Evolutionary conservation across 2,888 invertebrate genomes (phyloP), one percentile per base, ranked within the genome.

Genomic region (Cosmia pyralina): DNA sequence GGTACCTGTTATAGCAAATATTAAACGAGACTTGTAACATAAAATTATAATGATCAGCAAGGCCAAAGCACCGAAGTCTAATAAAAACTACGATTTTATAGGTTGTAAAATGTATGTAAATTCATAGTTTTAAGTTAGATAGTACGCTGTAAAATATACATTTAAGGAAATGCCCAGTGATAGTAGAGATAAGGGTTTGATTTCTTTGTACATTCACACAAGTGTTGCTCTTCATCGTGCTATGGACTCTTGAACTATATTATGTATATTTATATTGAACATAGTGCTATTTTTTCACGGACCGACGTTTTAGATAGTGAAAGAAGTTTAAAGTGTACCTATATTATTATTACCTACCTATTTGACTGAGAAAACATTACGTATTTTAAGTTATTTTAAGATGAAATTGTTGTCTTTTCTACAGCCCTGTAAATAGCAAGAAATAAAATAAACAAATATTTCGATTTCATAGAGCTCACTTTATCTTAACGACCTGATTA

Each of bases 341-440:
- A 82, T 83, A 91, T 85, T 38, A 38, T 6, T 83, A 91, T 85
- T 38, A 38, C 38, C 85, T 88, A 90, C 88, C 88, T 88, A 89
- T 82, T 90, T 90, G 95, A 95, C 95, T 96, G 95, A 95, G 88
- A 92, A 90, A 93, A 91, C 92, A 91, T 90, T 89, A 92, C 90
- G 90, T 94, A 94, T 91, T 93, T 92, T 95, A 94, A 93, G 94
- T 94, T 95, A 94, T 91, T 92, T 91, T 94, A 93, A 93, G 92
- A 92, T 84, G 87, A 91, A 92, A 92, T 91, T 93, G 93, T 94
- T 94, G 95, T 94, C 92, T 94, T 95, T 95, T 95, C 93, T 95
- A 95, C 94, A 93, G 93, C 93, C 94, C 90, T 96, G 95, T 96
- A 96, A 90, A 95, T 95, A 96, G 94, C 95, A 88, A 92, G 89